Evolutionary conservation across 2,888 invertebrate species (phyloP).

Genomic region (Odontocerum albicorne): DNA sequence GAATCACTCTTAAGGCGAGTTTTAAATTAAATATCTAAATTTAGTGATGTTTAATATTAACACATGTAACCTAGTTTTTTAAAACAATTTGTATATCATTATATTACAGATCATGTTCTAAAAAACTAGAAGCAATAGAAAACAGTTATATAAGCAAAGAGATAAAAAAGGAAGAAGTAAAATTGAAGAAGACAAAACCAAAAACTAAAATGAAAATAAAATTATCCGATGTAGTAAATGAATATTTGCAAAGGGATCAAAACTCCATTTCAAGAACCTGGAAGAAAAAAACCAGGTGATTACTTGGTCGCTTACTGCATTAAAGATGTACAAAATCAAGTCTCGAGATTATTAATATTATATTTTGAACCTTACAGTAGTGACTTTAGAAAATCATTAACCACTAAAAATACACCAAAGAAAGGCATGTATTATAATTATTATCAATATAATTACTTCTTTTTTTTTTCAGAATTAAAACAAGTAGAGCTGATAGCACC

Average conservation of each 20-base stretch:
- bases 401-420: no score
- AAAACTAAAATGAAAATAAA: slow-evolving; percentile 52
- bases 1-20: slow-evolving; percentile 60
- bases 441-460: no score
- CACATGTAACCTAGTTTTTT: neutral
- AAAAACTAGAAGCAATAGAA: slow-evolving; percentile 60
- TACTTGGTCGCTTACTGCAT: neutral
- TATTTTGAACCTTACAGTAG: neutral
- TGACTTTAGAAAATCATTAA: no score
- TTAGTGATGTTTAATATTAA: neutral
- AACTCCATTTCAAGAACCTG: slow-evolving; percentile 48
- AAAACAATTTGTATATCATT: neutral
- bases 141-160: slow-evolving; percentile 41
- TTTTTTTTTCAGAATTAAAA: slow-evolving; percentile 50
- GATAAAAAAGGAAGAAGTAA: slow-evolving; percentile 47
- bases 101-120: slow-evolving; percentile 62
- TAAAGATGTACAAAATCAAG: neutral
- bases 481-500: slow-evolving; percentile 45
- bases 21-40: slow-evolving; percentile 3
- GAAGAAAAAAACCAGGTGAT: slow-evolving; percentile 57
- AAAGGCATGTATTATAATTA: no score
- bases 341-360: neutral
- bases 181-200: slow-evolving; percentile 52
- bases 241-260: slow-evolving; percentile 41
- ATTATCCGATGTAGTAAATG: slow-evolving; percentile 50